phyloP scores from a whole-genome alignment of 1,140 invertebrate species.

The Probaryconus sp. region DNA sequence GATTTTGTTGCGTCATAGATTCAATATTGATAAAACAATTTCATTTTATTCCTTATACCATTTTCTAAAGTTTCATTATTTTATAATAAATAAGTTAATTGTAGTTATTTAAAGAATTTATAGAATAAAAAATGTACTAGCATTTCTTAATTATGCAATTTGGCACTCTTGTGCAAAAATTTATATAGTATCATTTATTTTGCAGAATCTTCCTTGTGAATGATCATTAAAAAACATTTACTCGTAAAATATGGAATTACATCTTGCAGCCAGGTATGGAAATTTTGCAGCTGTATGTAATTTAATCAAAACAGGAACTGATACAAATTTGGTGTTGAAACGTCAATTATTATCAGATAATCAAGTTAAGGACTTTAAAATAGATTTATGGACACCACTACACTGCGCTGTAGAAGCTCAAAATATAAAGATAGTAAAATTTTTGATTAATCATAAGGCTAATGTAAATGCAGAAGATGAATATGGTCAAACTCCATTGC shows the following conservation, averaged over 20 bases:
- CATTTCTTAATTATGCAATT: too few relatives aligned
- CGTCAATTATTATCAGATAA: constrained; percentile 16
- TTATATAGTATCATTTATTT: too few relatives aligned
- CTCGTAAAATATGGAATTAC: constrained; percentile 20
- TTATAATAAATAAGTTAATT: too few relatives aligned
- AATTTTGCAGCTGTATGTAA: constrained; percentile 12
- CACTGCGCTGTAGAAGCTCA: constrained; percentile 44
- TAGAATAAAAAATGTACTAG: too few relatives aligned
- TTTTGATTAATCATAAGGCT: constrained; percentile 21
- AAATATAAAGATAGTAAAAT: constrained; percentile 25
- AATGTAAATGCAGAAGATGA: constrained; percentile 45
- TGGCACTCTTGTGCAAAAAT: too few relatives aligned
- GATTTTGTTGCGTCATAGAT: too few relatives aligned
- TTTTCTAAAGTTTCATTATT: too few relatives aligned
- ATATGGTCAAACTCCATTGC: constrained; percentile 43
- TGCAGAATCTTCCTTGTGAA: not conserved
- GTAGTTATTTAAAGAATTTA: too few relatives aligned
- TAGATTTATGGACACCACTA: constrained; percentile 43
- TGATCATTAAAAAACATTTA: not conserved
- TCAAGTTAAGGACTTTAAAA: constrained; percentile 21
- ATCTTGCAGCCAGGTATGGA: constrained; percentile 13
- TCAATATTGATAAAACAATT: too few relatives aligned
- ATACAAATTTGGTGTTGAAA: constrained; percentile 27
- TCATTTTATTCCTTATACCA: too few relatives aligned
- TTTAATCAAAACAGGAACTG: constrained; percentile 8